Percentiles rank a stretch among this genome's conserved stretches.
Conservation (phyloP, 1,140 invertebrate genomes). For the Pantala flavescens region DNA sequence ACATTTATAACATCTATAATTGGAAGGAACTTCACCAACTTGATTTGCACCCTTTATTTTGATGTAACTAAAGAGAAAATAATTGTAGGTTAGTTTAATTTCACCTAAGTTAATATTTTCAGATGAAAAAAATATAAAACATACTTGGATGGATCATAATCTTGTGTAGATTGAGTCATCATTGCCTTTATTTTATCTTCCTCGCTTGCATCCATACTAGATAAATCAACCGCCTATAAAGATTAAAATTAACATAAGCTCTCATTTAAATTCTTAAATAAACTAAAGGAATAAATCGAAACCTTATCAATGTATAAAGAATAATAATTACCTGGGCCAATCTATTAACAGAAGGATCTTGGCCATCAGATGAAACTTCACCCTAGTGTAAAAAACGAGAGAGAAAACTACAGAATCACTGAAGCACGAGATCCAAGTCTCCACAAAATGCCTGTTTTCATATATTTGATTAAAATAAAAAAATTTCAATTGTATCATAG, state of each 20-base stretch:
- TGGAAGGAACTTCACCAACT: constrained; percentile 74
- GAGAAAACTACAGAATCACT: too few relatives aligned
- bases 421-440: too few relatives aligned
- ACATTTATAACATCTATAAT: constrained; percentile 88
- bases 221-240: constrained; percentile 64
- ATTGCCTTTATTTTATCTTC: constrained; percentile 95
- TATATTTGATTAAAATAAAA: too few relatives aligned
- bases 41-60: constrained; percentile 77
- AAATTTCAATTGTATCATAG: too few relatives aligned
- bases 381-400: neutral
- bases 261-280: too few relatives aligned
- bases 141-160: constrained; percentile 95
- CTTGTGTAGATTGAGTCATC: constrained; percentile 91
- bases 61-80: constrained; percentile 54
- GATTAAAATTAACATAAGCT: neutral
- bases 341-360: neutral
- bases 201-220: constrained; percentile 82
- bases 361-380: neutral
- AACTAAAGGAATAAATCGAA: too few relatives aligned
- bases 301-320: neutral
- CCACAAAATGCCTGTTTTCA: too few relatives aligned
- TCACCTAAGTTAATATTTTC: neutral
- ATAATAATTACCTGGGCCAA: neutral
- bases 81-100: constrained; percentile 18
- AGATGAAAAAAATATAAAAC: constrained; percentile 28